Base-by-base conservation (phyloP, 2,888 invertebrate genomes). In the Deilephila elpenor region DNA sequence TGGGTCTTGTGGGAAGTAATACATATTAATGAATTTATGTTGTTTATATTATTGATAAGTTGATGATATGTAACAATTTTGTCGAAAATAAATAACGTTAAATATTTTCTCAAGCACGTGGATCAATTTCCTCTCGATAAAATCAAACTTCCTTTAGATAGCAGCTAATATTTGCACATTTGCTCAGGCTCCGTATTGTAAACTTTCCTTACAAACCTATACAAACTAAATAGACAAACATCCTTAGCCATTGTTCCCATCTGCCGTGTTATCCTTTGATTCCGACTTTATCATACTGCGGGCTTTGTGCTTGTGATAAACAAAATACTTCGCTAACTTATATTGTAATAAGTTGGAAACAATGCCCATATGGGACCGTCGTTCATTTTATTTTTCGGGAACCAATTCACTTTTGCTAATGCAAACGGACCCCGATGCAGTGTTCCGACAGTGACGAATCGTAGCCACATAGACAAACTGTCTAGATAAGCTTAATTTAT, bases 401-500 rank as follows among this genome's bases (percentile, higher is more conserved):
- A 88, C 88, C 86, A 85, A 88, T 88, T 89, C 87, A 88, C 85
- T 89, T 88, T 88, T 84, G 86, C 86, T 90, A 89, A 90, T 88
- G 83, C 81, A 81, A 81, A 78, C 82, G 80, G 82, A 82, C 77
- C 80, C 73, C 37, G 64, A 20, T 56, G 60, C 71, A 71, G 70
- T 20, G 56, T 32, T 19, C 80, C 83, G 93, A 92, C 93, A 91
- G 89, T 93, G 94, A 94, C 91, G 88, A 88, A 93, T 92, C 85
- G 88, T 82, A 83, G 78, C 80, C 82, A 88, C 89, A 90, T 89
- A 90, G 86, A 89, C 90, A 85, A 82, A 87, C 83, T 88, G 93
- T 92, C 92, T 85, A 91, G 94, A 94, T 94, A 94, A 93, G 86
- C 87, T 79, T 92, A 92, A 93, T 92, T 90, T 93, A 94, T 93